A percentile compares a stretch with the other conserved stretches of the same genome.
phyloP scores from a whole-genome alignment of 2,888 invertebrate species.

The Ophion obscuratus region DNA sequence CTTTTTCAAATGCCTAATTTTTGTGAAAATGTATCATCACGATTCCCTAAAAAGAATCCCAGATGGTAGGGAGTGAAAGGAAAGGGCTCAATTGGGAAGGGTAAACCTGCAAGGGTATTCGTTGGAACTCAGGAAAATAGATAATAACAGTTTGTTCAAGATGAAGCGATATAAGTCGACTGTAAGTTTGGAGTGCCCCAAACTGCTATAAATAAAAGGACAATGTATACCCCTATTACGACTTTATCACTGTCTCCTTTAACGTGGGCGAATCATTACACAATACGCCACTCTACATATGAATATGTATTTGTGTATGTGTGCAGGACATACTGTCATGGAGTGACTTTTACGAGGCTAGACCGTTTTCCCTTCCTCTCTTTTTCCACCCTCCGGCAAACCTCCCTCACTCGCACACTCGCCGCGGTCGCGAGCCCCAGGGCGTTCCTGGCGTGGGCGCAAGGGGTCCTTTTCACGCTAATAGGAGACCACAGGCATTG shows the following conservation, averaged over 20 bases:
- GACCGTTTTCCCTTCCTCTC: conserved; percentile 41
- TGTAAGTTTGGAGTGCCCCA: neutral
- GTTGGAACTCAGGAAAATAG: no score
- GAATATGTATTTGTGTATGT: neutral
- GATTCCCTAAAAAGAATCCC: no score
- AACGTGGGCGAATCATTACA: conserved; percentile 15
- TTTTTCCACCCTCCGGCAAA: conserved; percentile 48
- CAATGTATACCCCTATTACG: neutral
- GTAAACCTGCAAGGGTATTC: no score
- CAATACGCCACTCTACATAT: conserved; percentile 6
- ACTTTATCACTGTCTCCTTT: conserved; percentile 11
- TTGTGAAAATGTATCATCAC: no score
- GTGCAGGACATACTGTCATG: neutral
- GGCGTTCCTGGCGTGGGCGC: conserved; percentile 67
- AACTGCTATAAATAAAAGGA: neutral
- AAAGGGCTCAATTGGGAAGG: no score
- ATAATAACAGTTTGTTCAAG: neutral
- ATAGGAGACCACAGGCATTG: conserved; percentile 63
- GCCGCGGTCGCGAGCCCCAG: conserved; percentile 59
- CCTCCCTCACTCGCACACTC: conserved; percentile 30
- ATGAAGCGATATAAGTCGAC: neutral
- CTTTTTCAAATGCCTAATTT: no score
- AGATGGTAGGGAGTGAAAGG: no score
- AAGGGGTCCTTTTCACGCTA: conserved; percentile 67
- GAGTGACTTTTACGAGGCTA: conserved; percentile 67